Base-by-base conservation (phyloP, 2,113 vertebrate species). In the Vireo altiloquus region DNA sequence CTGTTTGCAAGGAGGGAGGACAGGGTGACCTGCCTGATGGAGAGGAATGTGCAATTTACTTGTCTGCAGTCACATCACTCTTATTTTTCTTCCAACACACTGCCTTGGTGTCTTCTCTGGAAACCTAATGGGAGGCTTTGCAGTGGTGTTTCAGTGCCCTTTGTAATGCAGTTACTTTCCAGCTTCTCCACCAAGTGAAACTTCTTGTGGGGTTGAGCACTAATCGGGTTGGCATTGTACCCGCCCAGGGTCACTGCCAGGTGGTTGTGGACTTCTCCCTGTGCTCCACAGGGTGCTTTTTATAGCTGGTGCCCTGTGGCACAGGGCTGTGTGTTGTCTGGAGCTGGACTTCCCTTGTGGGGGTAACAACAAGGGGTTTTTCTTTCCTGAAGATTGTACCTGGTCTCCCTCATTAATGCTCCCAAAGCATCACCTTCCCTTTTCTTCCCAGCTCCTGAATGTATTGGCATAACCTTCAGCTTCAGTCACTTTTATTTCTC, bases 11-110 rank as follows among this genome's bases (percentile, higher is more conserved):
- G 49, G 61, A 56, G 39, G 33, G 71, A 90, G 95, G 77, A 20
- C 96, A 64, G 44, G 33, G 39, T 96, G 96, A 96, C 95, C 96
- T 96, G 92, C 28, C 66, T 47, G 68, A 7, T 35, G 50, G 65
- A 70, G 68, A 88, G 33, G 18, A 71, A 74, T 28, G 24, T 56
- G 50, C 52, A 47, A 2, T 80, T 66, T 63, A 13, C 80, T 70
- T 42, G 8, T 64, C 66, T 90, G 78, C 50, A 76, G 30, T 37
- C 6, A 1, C 37, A 72, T 78, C 19, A 9, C 39, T 66, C 3
- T 9, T 23, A 7, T 44, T 95, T 91, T 94, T 47, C 21, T 71
- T 79, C 74, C 47, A n/a, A 1, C 9, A 28, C 7, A 7, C 35
- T 79, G 70, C 53, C n/a, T 65, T 21, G 7, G 15, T 61, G 19